These are phyloP conservation scores for Lipotes vexillifer DNA, from an alignment of 2,113 vertebrate species.

Conservation along the genomic window DNA sequence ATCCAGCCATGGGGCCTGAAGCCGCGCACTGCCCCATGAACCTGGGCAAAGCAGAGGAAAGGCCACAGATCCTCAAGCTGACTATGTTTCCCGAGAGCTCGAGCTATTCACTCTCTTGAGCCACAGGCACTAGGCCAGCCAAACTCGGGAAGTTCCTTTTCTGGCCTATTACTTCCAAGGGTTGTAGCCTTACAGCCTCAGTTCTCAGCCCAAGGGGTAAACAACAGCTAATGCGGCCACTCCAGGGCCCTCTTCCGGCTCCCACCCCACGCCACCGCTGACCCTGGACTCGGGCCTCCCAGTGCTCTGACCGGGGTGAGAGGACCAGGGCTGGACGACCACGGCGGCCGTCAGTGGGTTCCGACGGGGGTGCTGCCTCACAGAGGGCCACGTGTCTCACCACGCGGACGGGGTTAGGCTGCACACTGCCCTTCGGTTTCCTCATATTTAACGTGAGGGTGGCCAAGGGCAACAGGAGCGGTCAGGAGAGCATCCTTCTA, in stretches of 20 bases:
- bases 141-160: slow-evolving; percentile 1
- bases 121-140: not conserved
- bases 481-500: slow-evolving; percentile 79
- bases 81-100: not conserved
- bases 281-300: not conserved
- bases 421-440: slow-evolving; percentile 74
- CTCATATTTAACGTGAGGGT: slow-evolving; percentile 81
- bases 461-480: slow-evolving; percentile 81
- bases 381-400: not conserved
- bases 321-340: not conserved
- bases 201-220: slow-evolving; percentile 12
- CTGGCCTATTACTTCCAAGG: slow-evolving; percentile 29
- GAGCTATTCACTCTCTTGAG: not conserved
- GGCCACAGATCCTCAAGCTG: not conserved
- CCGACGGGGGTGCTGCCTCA: not conserved
- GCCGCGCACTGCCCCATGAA: not conserved
- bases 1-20: not conserved
- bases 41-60: not conserved
- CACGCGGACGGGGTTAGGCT: slow-evolving; percentile 66
- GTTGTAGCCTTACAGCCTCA: not conserved
- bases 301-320: not conserved
- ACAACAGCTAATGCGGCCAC: not conserved
- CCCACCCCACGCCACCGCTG: not conserved
- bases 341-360: fast-evolving
- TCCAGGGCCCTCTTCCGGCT: not conserved